Evolutionary conservation across 2,888 invertebrate genomes (phyloP).

Genomic region (Vanessa cardui): DNA sequence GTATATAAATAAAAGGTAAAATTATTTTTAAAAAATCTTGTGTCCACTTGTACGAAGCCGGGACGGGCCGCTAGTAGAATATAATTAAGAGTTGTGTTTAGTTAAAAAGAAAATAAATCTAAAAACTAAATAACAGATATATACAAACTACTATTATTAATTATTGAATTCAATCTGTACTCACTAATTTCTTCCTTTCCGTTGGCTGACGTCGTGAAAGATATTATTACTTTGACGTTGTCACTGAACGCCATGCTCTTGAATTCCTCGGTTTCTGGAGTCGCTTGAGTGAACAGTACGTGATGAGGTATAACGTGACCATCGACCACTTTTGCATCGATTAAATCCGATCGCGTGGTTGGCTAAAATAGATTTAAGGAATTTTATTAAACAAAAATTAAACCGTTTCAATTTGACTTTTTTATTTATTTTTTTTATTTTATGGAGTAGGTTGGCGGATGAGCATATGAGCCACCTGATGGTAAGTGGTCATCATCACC

Average conservation of each 20-base stretch:
- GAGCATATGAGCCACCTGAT: too few species aligned
- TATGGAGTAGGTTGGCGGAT: too few species aligned
- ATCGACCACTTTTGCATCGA: slow-evolving; percentile 93
- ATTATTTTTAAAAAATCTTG: too few species aligned
- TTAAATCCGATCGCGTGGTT: slow-evolving; percentile 86
- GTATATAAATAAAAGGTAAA: too few species aligned
- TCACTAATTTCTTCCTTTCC: slow-evolving; percentile 86
- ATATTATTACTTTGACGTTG: slow-evolving; percentile 91
- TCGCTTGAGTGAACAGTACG: slow-evolving; percentile 93
- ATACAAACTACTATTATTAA: too few species aligned
- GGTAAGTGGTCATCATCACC: too few species aligned
- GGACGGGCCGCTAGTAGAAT: too few species aligned
- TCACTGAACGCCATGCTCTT: slow-evolving; percentile 92
- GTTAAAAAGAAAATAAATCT: too few species aligned
- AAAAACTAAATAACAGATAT: too few species aligned
- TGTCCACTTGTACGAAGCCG: too few species aligned
- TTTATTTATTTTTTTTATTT: too few species aligned
- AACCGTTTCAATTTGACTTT: background rate
- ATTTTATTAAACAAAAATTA: background rate
- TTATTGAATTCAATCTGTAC: slow-evolving; percentile 44
- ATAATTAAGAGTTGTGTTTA: too few species aligned
- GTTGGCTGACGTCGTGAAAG: slow-evolving; percentile 88
- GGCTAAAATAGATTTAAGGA: slow-evolving; percentile 73
- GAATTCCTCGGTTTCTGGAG: slow-evolving; percentile 87
- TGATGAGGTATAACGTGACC: slow-evolving; percentile 94